Evolutionary conservation across 2,113 vertebrate genomes (phyloP), one percentile per base, ranked within the genome.

Genomic region (Uria lomvia): DNA sequence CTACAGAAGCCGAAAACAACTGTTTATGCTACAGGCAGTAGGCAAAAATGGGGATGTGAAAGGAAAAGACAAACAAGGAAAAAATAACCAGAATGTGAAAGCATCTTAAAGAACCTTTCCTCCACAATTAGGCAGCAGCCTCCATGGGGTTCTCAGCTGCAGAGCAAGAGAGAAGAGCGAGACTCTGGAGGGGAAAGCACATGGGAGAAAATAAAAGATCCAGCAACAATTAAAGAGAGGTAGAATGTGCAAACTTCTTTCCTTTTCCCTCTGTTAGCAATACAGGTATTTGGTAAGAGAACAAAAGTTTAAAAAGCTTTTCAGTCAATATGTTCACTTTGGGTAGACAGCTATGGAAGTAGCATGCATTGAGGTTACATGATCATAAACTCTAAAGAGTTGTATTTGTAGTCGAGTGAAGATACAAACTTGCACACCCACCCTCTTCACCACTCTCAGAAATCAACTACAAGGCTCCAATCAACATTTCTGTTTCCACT

Each of bases 371-470:
- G 47, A 62, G 40, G 20, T 42, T 40, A 65, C 29, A 19, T 3
- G 2, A 13, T 3, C 47, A 14, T 5, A 20, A 30, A 9, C 17
- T 45, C 5, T 0, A 29, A 0, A 32, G 36, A 49, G 3, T 26
- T n/a, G 4, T 20, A 8, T 49, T 23, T 19, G 8, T 1, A 20
- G 27, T 1, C 8, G 16, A 62, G n/a, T 1, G 6, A 8, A 73
- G n/a, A 32, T 0, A n/a, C 17, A n/a, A 50, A 49, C 3, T n/a
- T 30, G 29, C 32, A 50, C 47, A 45, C 1, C 0, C 34, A 20
- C 6, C 7, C 36, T 15, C 67, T 52, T 63, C 60, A 15, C 42
- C 21, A 42, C 60, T 56, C 36, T 81, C 47, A 16, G 40, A 83
- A 26, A 65, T 10, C 55, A 72, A 19, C 15, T 20, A 34, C 40